phyloP scores from a whole-genome alignment of 2,888 invertebrate species.

The Galeopsomyia nigrocyanea region DNA sequence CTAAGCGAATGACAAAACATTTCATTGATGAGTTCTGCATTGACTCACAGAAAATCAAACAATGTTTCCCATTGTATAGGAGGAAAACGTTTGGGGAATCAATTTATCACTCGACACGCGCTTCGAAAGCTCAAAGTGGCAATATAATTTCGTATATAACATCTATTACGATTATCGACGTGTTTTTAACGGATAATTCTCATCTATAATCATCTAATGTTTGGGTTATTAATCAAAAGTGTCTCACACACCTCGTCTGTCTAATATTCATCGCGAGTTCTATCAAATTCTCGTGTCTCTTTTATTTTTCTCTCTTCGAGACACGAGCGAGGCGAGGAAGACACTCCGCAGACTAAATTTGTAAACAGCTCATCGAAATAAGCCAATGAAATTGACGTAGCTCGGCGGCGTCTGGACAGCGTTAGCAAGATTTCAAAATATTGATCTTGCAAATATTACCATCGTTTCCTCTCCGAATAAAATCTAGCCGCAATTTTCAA shows the following conservation, averaged over 20 bases:
- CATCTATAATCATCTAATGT: slow-evolving; percentile 33
- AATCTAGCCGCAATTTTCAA: no score
- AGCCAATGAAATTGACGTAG: background rate
- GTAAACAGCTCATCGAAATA: slow-evolving; percentile 31
- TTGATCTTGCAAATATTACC: no score
- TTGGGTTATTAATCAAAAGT: slow-evolving; percentile 43
- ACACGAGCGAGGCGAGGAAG: slow-evolving; percentile 14
- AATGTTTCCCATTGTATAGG: slow-evolving; percentile 3
- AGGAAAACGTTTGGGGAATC: slow-evolving; percentile 1
- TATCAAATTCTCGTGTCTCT: no score
- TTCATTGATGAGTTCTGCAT: no score
- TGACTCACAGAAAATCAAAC: slow-evolving; percentile 19
- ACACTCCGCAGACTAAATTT: slow-evolving; percentile 40
- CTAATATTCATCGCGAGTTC: background rate
- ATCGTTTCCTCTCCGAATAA: no score
- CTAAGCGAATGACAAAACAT: no score
- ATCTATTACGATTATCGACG: slow-evolving; percentile 39
- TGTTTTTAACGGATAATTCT: slow-evolving; percentile 8
- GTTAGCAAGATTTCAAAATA: no score
- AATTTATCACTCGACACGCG: slow-evolving; percentile 19
- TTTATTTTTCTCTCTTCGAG: no score
- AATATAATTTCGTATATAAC: slow-evolving; percentile 36
- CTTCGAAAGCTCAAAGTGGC: background rate
- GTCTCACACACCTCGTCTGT: background rate
- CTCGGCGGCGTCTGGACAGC: slow-evolving; percentile 5